Base-by-base conservation (phyloP, 2,888 invertebrate genomes). In the Polia nebulosa region DNA sequence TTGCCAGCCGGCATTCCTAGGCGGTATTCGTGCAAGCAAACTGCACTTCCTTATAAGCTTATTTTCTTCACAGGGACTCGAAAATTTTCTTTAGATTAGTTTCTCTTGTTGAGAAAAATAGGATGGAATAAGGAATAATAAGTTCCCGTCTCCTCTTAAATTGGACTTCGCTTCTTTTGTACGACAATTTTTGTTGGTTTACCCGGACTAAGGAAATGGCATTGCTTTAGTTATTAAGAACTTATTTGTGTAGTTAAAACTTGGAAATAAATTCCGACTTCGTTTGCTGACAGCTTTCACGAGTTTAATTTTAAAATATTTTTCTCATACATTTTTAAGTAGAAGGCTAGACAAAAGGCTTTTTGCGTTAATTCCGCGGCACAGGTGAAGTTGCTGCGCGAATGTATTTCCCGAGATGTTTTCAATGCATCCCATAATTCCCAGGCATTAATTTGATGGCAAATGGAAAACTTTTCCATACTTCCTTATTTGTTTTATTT, bases 11-110 rank as follows among this genome's bases (percentile, higher is more conserved):
- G 89, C 87, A 90, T 90, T 92, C 86, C 91, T 92, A 89, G 91
- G 90, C 92, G 87, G 91, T 90, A 88, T 91, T 90, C 91, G 91
- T 93, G 91, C 92, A 91, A 90, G 93, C 88, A 91, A 95, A 93
- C 92, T 95, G 93, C 94, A 93, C 89, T 93, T 93, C 92, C 95
- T 92, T 94, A 93, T 94, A 92, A 95, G 94, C 93, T 95, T 93
- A 95, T 95, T 95, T 95, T 95, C 91, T 92, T 93, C 90, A 88
- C 88, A 87, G 91, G 87, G 92, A 92, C 94, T 92, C 92, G 94
- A 95, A 95, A 95, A 94, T 94, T 95, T 95, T 94, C 94, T 95
- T 95, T 94, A 95, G 94, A 95, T 95, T 95, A 95, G 95, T 95
- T 95, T 94, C 92, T 93, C 94, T 94, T 95, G 94, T 95, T 94